phyloP scores from a whole-genome alignment of 2,797 vertebrate species.

The Amblyraja radiata region DNA sequence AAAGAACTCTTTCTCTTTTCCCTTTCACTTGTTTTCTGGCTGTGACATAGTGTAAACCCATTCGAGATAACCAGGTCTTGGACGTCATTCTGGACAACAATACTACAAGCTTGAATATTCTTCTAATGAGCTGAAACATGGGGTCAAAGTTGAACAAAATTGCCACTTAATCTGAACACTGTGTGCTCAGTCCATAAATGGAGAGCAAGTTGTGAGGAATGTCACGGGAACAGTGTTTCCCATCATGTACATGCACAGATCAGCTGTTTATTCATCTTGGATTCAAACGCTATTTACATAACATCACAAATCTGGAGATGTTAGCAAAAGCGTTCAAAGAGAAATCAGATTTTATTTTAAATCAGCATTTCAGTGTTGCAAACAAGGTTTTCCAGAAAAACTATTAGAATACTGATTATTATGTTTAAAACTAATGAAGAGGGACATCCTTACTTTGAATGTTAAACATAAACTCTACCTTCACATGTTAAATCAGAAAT shows the following conservation, averaged over 20 bases:
- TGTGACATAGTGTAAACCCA: constrained; percentile 14
- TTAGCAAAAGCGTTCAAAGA: not conserved
- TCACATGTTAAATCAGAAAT: not conserved
- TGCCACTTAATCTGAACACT: constrained; percentile 19
- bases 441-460: not conserved
- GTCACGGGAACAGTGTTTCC: not conserved
- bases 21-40: constrained; percentile 33
- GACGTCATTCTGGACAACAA: constrained; percentile 16
- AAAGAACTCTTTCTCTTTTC: not conserved
- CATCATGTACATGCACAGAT: not conserved
- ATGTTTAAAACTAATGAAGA: no score
- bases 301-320: not conserved
- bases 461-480: not conserved
- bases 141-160: not conserved
- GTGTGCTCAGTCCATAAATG: not conserved
- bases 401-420: not conserved
- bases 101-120: constrained; percentile 12
- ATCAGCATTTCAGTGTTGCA: not conserved
- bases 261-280: not conserved
- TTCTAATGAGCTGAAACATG: constrained; percentile 23
- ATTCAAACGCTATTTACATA: not conserved
- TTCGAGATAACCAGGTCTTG: constrained; percentile 23
- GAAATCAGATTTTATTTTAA: not conserved
- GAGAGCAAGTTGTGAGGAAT: not conserved
- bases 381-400: not conserved